Evolutionary conservation across 2,797 vertebrate species (phyloP), one percentile per base, ranked within the genome.

Genomic region (Chelon labrosus): DNA sequence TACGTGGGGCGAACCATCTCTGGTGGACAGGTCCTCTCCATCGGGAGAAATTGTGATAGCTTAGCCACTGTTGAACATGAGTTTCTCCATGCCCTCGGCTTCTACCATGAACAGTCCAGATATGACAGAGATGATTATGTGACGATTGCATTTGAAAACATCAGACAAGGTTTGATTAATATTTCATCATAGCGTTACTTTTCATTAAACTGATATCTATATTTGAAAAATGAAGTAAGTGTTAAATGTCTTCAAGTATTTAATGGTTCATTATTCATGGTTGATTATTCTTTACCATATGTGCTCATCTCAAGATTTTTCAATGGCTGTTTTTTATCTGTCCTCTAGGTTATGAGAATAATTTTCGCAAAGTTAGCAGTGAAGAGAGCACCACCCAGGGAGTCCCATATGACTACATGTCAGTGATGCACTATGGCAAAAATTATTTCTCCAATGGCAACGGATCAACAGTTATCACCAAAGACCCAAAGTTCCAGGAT

Each of bases 101-200:
- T 98, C 90, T 95, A 89, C 94, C 96, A 98, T 0, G 97, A 98
- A 84, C 96, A 98, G 71, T 96, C 96, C 0, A 93, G 96, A n/a
- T 91, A 91, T 0, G 97, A 97, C 76, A 85, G 97, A n/a, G 96
- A 97, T 4, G 88, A 96, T 41, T 95, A 96, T 0, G 94, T 98
- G 83, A 91, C 54, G 8, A 96, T 98, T 6, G 4, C 87, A 8
- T 93, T 90, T 89, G 88, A 95, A 47, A 95, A 93, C 85, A 95
- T 98, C 83, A 5, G 5, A 41, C 0, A 77, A 73, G 96, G 97
- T 86, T 54, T 27, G 4, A 11, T 13, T 95, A 80, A 46, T 6
- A 63, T 7, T 22, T 53, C 7, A 35, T 54, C 8, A 14, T 54
- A 9, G 9, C 1, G 14, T 53, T 53, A 27, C 50, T 27, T 20